These are phyloP conservation scores for Salvator merianae DNA, from an alignment of 2,113 vertebrate species.

Conservation along the genomic window DNA sequence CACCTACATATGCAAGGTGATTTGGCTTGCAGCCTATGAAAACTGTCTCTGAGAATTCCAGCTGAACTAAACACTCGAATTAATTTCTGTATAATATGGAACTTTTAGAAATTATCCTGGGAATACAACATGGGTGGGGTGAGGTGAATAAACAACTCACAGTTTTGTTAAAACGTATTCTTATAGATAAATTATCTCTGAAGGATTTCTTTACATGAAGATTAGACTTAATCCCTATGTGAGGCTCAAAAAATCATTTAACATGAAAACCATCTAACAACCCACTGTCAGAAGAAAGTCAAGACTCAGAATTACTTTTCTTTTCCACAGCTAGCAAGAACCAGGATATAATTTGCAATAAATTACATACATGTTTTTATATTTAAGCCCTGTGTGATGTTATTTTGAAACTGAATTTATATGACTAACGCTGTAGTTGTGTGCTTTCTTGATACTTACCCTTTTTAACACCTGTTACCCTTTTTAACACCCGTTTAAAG, in stretches of 20 bases:
- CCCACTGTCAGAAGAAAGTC: not conserved
- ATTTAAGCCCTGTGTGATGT: not conserved
- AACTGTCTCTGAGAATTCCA: rapidly evolving
- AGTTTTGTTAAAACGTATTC: not conserved
- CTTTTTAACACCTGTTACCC: too few species aligned
- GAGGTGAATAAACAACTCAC: not conserved
- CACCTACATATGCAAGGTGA: too few species aligned
- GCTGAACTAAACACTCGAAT: not conserved
- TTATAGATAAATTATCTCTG: not conserved
- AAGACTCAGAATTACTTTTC: not conserved
- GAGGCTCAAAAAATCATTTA: not conserved
- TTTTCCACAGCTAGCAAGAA: not conserved
- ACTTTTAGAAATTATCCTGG: not conserved
- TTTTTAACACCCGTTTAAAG: not conserved
- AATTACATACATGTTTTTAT: not conserved
- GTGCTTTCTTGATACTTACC: not conserved
- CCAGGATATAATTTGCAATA: not conserved
- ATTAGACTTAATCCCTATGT: not conserved
- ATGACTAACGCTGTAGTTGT: not conserved
- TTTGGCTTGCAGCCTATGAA: not conserved
- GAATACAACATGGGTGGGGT: not conserved
- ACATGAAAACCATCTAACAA: not conserved
- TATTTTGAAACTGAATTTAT: not conserved
- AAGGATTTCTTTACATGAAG: not conserved
- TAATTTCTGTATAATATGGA: not conserved